Conservation (phyloP, 1,140 invertebrate species). For the Hylaeus volcanicus region DNA sequence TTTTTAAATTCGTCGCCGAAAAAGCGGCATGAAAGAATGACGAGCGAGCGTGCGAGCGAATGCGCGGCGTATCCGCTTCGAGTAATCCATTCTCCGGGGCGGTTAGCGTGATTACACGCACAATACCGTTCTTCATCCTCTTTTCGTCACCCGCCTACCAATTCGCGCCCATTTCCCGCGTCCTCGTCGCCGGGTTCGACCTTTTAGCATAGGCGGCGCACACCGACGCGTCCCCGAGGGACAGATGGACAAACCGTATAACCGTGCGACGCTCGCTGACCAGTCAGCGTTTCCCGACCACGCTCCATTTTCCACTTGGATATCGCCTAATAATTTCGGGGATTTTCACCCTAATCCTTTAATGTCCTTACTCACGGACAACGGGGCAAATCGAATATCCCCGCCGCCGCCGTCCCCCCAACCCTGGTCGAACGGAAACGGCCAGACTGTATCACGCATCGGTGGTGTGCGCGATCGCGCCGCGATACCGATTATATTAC, state of each 20-base stretch:
- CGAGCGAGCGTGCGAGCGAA: constrained; percentile 8
- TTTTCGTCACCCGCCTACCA: constrained; percentile 49
- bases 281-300: constrained; percentile 59
- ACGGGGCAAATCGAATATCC: constrained; percentile 65
- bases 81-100: constrained; percentile 64
- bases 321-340: constrained; percentile 70
- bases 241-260: constrained; percentile 62
- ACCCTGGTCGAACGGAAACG: constrained; percentile 24
- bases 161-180: constrained; percentile 41
- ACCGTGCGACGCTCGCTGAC: constrained; percentile 24
- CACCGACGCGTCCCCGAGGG: constrained; percentile 53
- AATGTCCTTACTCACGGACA: constrained; percentile 66
- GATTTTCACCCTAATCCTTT: constrained; percentile 70
- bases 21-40: constrained; percentile 25
- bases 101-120: constrained; percentile 77
- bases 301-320: constrained; percentile 67
- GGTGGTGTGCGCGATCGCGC: constrained; percentile 37
- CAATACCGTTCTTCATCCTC: constrained; percentile 72
- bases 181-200: constrained; percentile 24
- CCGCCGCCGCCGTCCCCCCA: background rate
- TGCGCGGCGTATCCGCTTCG: background rate
- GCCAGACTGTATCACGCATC: constrained; percentile 57
- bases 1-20: constrained; percentile 25
- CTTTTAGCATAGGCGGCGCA: constrained; percentile 59
- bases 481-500: constrained; percentile 58